phyloP scores from a whole-genome alignment of 2,113 vertebrate species.

The Notarius lentiginosus region DNA sequence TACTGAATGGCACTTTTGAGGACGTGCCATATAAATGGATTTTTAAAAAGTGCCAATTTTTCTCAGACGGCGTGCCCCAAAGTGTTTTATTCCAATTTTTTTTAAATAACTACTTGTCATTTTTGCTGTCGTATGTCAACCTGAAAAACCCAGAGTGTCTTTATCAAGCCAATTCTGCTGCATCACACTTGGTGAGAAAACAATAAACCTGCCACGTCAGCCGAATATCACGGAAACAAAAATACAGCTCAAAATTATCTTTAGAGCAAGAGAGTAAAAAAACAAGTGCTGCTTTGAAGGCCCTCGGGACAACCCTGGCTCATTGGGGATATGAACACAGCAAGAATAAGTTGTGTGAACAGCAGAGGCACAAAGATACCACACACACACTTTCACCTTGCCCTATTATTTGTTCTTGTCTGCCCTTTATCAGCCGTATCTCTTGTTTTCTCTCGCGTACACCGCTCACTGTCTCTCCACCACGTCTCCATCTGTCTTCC shows the following conservation, averaged over 20 bases:
- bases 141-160: neutral
- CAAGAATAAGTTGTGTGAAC: neutral
- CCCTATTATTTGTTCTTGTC: neutral
- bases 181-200: neutral
- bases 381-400: neutral
- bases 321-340: conserved; percentile 6
- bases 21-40: too few relatives aligned
- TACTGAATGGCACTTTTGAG: neutral
- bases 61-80: too few relatives aligned
- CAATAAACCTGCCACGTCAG: neutral
- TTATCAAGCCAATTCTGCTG: neutral
- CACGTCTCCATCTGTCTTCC: neutral
- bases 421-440: conserved; percentile 1
- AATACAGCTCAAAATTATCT: conserved; percentile 11
- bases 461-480: neutral
- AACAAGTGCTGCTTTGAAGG: conserved; percentile 15
- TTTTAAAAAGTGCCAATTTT: too few relatives aligned
- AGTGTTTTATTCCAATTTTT: too few relatives aligned
- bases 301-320: conserved; percentile 30
- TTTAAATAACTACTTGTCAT: neutral
- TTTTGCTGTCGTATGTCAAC: neutral
- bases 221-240: neutral
- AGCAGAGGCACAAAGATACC: neutral
- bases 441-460: neutral
- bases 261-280: conserved; percentile 3